These are phyloP conservation scores for Crematogaster levior DNA, from an alignment of 2,888 invertebrate species.

Conservation along the genomic window DNA sequence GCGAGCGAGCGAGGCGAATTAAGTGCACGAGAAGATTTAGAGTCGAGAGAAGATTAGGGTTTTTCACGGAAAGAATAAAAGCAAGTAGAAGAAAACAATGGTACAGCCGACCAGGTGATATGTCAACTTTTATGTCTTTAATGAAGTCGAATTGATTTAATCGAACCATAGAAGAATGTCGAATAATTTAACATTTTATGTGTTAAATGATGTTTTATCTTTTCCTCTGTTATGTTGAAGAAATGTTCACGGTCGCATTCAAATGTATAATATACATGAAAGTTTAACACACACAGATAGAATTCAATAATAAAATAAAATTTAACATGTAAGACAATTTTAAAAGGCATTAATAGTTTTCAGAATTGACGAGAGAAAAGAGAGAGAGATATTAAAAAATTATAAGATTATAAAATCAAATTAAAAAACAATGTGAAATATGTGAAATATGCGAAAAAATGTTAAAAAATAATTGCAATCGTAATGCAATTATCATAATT, in stretches of 20 bases:
- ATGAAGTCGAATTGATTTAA: background rate
- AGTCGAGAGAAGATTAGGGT: slow-evolving; percentile 30
- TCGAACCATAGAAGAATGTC: background rate
- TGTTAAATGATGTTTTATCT: background rate
- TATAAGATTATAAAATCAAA: background rate
- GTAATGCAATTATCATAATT: background rate
- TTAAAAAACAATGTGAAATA: background rate
- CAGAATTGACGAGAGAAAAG: background rate
- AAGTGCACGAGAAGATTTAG: slow-evolving; percentile 54
- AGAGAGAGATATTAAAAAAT: background rate
- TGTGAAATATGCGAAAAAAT: background rate
- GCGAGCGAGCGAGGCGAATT: slow-evolving; percentile 25
- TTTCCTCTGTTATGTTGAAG: background rate
- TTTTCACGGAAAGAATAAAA: slow-evolving; percentile 19
- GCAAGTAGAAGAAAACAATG: background rate
- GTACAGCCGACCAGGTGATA: background rate
- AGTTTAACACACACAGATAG: background rate
- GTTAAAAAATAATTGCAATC: background rate
- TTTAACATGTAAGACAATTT: background rate
- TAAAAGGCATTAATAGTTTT: background rate
- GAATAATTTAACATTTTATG: background rate
- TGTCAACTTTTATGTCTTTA: background rate
- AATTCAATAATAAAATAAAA: slow-evolving; percentile 14
- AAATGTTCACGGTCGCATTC: background rate
- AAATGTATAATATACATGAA: background rate